phyloP scores from a whole-genome alignment of 2,888 invertebrate genomes.

The Agrotis clavis region DNA sequence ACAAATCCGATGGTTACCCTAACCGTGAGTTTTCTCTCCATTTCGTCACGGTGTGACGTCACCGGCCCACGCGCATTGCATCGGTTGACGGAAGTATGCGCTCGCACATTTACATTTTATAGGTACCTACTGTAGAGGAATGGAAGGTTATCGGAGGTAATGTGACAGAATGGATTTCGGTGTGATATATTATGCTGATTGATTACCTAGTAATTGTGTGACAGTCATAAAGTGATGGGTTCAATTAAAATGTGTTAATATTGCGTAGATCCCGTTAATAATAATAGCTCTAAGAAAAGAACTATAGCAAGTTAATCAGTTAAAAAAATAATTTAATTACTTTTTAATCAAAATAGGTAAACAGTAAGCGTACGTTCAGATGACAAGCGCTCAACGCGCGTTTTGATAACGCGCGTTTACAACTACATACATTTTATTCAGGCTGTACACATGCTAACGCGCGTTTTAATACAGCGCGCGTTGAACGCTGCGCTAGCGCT shows the following conservation, averaged over 20 bases:
- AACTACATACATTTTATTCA: too few species aligned
- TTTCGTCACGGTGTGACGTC: constrained; percentile 62
- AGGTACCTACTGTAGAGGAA: constrained; percentile 12
- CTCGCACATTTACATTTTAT: constrained; percentile 49
- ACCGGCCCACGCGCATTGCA: constrained; percentile 54
- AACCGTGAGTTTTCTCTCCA: constrained; percentile 52
- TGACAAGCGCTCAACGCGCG: too few species aligned
- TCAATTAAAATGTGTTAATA: not conserved
- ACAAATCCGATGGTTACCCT: not conserved
- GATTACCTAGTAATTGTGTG: constrained; percentile 21
- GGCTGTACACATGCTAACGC: too few species aligned
- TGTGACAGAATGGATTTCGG: constrained; percentile 11
- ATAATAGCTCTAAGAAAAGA: too few species aligned
- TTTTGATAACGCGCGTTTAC: too few species aligned
- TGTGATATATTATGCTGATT: constrained; percentile 1
- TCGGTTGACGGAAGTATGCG: constrained; percentile 54
- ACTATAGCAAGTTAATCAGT: too few species aligned
- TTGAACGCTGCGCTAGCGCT: too few species aligned
- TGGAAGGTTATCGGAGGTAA: constrained; percentile 39
- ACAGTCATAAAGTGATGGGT: not conserved
- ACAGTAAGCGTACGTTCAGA: too few species aligned
- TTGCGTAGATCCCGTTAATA: not conserved
- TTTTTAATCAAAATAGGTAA: too few species aligned
- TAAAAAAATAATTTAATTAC: too few species aligned
- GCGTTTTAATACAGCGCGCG: too few species aligned